Evolutionary conservation across 2,797 vertebrate genomes (phyloP), one percentile per base, ranked within the genome.

Genomic region (Hippopotamyrus pictus): DNA sequence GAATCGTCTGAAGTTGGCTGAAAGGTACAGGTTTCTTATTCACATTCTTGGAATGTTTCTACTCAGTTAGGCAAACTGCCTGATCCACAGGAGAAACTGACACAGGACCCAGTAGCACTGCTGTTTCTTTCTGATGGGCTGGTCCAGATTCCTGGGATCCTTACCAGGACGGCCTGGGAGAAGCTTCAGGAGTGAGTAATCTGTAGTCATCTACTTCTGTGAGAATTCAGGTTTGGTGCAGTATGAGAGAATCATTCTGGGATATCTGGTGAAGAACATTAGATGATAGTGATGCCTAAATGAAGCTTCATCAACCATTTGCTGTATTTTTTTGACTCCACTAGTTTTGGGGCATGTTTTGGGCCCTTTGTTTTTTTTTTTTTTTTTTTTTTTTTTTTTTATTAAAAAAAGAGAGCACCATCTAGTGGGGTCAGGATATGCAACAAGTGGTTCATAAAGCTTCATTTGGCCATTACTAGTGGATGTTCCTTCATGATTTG

Each of bases 121-220:
- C 48, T 86, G 22, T 86, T 86, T 53, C 48, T 86, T 29, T 86
- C 84, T 53, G 84, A 86, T 53, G 84, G 51, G 25, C 3, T 86
- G 25, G 50, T 86, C 4, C 84, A 86, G 84, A 86, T 86, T 29
- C 84, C 84, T 53, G 84, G 84, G 11, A 53, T 86, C 25, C 84
- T 86, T 54, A 54, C 84, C 25, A 54, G 48, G 12, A 17, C 46
- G 19, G 84, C 84, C 48, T 86, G 84, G 84, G 48, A 53, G 50
- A 86, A 48, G 17, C 84, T 86, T 51, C 14, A 86, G 50, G 51
- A 37, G 84, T 86, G 50, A 53, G 84, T 82, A 46, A 46, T 79
- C 17, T 79, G 73, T 33, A 44, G 19, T 46, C 76, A 46, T n/a
- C 19, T 11, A n/a, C 8, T 22, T 76, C 69, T 19, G 12, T 76